phyloP scores from a whole-genome alignment of 2,888 invertebrate species.

The Ectemnius continuus region DNA sequence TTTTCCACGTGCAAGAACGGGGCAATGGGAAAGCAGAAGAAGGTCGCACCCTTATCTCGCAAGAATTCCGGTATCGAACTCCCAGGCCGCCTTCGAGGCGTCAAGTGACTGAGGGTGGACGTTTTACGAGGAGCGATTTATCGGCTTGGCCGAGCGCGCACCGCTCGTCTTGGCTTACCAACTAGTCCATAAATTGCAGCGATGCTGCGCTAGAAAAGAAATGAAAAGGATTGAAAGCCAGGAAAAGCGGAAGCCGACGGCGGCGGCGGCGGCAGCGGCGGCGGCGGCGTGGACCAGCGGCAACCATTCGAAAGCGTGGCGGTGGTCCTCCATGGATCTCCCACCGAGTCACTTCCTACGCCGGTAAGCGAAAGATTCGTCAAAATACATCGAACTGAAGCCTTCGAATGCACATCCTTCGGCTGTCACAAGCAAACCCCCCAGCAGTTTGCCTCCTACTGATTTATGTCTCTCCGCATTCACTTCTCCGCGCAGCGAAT shows the following conservation, averaged over 20 bases:
- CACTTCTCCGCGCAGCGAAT: no score
- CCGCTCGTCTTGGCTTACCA: conserved; percentile 38
- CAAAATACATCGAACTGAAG: conserved; percentile 44
- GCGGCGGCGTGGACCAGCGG: background rate
- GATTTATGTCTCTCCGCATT: no score
- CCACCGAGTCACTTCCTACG: background rate
- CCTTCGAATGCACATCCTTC: conserved; percentile 42
- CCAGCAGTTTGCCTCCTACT: background rate
- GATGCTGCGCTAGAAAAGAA: conserved; percentile 62
- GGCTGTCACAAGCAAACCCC: conserved; percentile 56
- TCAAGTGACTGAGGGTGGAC: conserved; percentile 42
- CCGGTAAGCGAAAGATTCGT: conserved; percentile 2
- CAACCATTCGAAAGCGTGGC: conserved; percentile 4
- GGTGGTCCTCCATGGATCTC: background rate
- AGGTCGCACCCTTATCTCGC: background rate
- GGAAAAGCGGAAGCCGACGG: conserved; percentile 16
- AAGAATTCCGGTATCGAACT: conserved; percentile 25
- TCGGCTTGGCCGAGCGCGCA: conserved; percentile 40
- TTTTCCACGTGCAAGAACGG: background rate
- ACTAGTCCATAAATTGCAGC: conserved; percentile 69
- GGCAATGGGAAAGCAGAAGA: background rate
- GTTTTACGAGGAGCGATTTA: conserved; percentile 63
- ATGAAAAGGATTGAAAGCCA: conserved; percentile 46
- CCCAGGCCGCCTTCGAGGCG: conserved; percentile 20
- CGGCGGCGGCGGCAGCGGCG: background rate